Evolutionary conservation across 2,113 vertebrate species (phyloP).

Genomic region (Tetrax tetrax): DNA sequence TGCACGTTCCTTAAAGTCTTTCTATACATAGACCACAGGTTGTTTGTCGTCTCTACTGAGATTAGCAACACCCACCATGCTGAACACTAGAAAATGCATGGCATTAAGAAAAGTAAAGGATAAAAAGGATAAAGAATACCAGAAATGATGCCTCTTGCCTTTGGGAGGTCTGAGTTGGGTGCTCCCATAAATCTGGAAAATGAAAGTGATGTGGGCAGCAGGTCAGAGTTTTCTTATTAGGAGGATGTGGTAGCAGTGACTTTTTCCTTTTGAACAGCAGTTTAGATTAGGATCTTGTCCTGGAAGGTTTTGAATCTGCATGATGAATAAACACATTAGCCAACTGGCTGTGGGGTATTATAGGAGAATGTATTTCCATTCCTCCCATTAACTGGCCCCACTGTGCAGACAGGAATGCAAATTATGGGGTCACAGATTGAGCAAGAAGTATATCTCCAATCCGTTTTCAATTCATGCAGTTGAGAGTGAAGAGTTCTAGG

Average conservation of each 20-base stretch:
- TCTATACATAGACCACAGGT: not conserved
- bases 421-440: not conserved
- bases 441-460: not conserved
- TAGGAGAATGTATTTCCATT: not conserved
- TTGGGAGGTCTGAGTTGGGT: not conserved
- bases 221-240: accelerated
- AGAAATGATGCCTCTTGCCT: not conserved
- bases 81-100: not conserved
- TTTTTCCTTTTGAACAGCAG: not conserved
- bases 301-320: not conserved
- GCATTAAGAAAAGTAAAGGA: not conserved
- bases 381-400: not conserved
- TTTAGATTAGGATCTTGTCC: not conserved
- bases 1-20: not conserved
- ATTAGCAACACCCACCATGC: not conserved
- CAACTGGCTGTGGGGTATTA: not conserved
- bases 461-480: not conserved
- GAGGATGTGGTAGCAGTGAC: not conserved
- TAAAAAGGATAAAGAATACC: not conserved
- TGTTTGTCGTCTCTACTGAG: not conserved
- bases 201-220: not conserved
- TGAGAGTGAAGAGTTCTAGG: not conserved
- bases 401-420: not conserved
- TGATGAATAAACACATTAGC: not conserved
- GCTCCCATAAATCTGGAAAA: not conserved